These are phyloP conservation scores for Drosophila littoralis DNA, from an alignment of 1,140 invertebrate genomes.

Conservation along the genomic window DNA sequence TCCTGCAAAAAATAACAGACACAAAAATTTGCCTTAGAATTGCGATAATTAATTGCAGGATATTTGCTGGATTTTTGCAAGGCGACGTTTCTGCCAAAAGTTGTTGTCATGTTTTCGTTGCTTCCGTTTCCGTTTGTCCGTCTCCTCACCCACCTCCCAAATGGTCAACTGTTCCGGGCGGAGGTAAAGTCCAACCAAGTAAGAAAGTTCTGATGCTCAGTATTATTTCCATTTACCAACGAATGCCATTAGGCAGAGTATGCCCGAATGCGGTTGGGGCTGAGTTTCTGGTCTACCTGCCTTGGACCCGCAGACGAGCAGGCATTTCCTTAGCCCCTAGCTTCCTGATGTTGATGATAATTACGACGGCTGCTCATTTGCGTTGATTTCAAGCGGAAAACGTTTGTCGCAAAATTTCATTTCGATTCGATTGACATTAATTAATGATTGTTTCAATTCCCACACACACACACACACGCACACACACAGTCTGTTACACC, in stretches of 20 bases:
- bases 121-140: conserved; percentile 50
- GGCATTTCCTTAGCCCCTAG: conserved; percentile 16
- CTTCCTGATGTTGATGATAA: conserved; percentile 14
- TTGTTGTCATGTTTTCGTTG: conserved; percentile 64
- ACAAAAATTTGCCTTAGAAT: conserved; percentile 14
- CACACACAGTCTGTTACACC: neutral
- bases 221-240: conserved; percentile 56
- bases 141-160: neutral
- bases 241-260: conserved; percentile 44
- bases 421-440: conserved; percentile 81
- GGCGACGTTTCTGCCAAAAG: conserved; percentile 56
- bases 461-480: conserved; percentile 48
- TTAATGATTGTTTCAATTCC: conserved; percentile 79
- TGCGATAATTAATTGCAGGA: conserved; percentile 68
- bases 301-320: conserved; percentile 51
- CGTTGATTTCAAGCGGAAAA: conserved; percentile 79
- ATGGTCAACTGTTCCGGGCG: too few species aligned
- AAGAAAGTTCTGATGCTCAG: conserved; percentile 15
- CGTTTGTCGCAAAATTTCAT: conserved; percentile 82
- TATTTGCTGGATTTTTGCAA: conserved; percentile 67
- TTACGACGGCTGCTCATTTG: conserved; percentile 62
- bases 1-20: neutral
- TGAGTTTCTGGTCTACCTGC: conserved; percentile 34
- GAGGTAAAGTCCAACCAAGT: conserved; percentile 40
- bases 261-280: neutral